Evolutionary conservation across 2,888 invertebrate genomes (phyloP), one percentile per base, ranked within the genome.

Genomic region (Drosophila lutescens): DNA sequence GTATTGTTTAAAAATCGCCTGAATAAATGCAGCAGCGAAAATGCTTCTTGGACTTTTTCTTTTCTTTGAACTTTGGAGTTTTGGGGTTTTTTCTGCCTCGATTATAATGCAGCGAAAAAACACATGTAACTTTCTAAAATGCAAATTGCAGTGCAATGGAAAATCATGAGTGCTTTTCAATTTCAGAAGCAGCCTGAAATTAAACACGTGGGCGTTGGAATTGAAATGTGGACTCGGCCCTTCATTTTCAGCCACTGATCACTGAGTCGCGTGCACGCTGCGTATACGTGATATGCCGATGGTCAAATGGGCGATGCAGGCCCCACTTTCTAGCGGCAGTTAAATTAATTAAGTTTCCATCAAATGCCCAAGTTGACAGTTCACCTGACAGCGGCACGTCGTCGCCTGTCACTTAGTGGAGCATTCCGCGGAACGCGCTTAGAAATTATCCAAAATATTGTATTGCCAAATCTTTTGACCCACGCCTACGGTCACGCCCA

Each of bases 41-140:
- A 47, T 49, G 4, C 15, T 67, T 61, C 62, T 79, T 12, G 12
- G 44, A 54, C 36, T 30, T 54, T 34, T 34, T 34, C 34, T 34
- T 63, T 60, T 58, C 8, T 30, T 79, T 17, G 9, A 41, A 53
- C 40, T 32, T 47, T 34, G 49, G 41, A 62, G n/a, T 74, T 78
- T 70, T 67, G 50, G 58, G 55, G 72, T 73, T 78, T 76, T 74
- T 76, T 74, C 61, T 74, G 76, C 49, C 63, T 66, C 58, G 46
- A 43, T 65, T 56, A 75, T 67, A 79, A 76, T 80, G 83, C 83
- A 83, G 70, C 74, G 79, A 71, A 71, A 70, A 77, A 82, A 80
- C 77, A 80, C 77, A 72, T 83, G 79, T 83, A 76, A 79, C 83
- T 84, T 84, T 84, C 83, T 84, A 84, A 84, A 84, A 84, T 84